Evolutionary conservation across 2,797 vertebrate species (phyloP).

Genomic region (Poeciliopsis infans): DNA sequence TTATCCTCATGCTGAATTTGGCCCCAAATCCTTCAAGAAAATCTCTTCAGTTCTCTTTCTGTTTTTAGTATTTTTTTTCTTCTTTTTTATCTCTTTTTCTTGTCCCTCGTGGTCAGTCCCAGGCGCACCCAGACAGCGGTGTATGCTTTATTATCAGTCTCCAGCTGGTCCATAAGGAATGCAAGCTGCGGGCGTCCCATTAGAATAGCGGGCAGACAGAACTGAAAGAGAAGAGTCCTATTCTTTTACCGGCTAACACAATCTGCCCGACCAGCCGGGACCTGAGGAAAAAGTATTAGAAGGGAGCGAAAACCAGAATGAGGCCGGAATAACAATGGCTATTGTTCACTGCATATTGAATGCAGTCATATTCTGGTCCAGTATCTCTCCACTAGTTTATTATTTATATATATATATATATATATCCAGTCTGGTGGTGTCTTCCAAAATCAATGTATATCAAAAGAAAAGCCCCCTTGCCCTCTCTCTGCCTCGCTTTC

Average conservation of each 20-base stretch:
- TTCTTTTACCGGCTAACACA: constrained; percentile 61
- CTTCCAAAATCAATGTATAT: background rate
- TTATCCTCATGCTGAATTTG: constrained; percentile 44
- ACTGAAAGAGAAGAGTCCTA: constrained; percentile 54
- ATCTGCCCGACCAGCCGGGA: constrained; percentile 63
- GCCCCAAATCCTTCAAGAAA: constrained; percentile 62
- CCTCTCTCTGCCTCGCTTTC: constrained; percentile 34
- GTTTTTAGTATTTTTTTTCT: constrained; percentile 21
- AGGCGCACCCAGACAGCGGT: constrained; percentile 47
- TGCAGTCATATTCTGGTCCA: constrained; percentile 51
- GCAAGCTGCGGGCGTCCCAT: constrained; percentile 48
- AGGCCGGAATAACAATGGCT: constrained; percentile 67
- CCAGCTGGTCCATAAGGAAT: constrained; percentile 55
- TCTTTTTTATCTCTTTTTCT: constrained; percentile 27
- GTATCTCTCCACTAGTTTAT: constrained; percentile 40
- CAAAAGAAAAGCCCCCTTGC: background rate
- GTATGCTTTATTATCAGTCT: constrained; percentile 64
- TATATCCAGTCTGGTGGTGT: constrained; percentile 41
- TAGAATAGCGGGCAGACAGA: constrained; percentile 52
- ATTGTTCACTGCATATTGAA: constrained; percentile 52
- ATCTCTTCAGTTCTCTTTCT: constrained; percentile 30
- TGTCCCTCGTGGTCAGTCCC: constrained; percentile 26
- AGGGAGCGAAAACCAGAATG: constrained; percentile 51
- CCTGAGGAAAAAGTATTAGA: constrained; percentile 61
- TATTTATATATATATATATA: constrained; percentile 15